Evolutionary conservation across 1,140 invertebrate genomes (phyloP), one percentile per base, ranked within the genome.

Genomic region (Ephestia elutella): DNA sequence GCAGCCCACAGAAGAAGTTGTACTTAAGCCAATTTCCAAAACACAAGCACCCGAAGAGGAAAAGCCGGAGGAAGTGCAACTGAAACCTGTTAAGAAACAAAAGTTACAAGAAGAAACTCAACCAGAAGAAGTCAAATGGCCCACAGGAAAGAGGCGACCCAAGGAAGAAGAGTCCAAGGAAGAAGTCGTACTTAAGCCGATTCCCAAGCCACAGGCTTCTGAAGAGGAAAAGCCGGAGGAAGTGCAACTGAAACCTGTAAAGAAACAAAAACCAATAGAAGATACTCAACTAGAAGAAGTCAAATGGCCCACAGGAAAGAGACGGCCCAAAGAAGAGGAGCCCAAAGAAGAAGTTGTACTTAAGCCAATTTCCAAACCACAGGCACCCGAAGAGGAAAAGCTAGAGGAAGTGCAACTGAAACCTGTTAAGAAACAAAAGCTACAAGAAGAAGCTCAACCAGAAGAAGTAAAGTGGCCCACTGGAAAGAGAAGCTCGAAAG

Each of bases 81-180:
- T 90, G 2, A 89, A 90, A 65, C 79, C 89, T 19, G 49, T 80
- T 8, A 63, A 82, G 73, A 84, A 82, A 65, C 62, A 77, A 61
- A 73, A 71, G 57, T 56, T 61, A n/a, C n/a, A 51, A 8, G 70
- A 86, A 71, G 70, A 86, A 67, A 54, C 75, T 38, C 68, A 80
- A 57, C 65, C 80, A 0, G 84, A 83, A 62, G 75, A 75, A 62
- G 83, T 83, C 59, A 66, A 81, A 54, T 88, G 87, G 83, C 87
- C 82, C 10, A 79, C 71, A 49, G 88, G 87, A 49, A 89, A 87
- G 66, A 76, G 78, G 57, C 80, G 76, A 17, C 73, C 82, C 20
- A 73, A 82, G 18, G 77, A 83, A 68, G 82, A 86, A 68, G 63
- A 78, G 62, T 61, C 74, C 85, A 48, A 90, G 84, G 62, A 84